Percentiles rank a stretch among this genome's conserved stretches.
These are phyloP conservation scores for Sinocyclocheilus grahami DNA, from an alignment of 2,113 vertebrate genomes.

Conservation along the genomic window DNA sequence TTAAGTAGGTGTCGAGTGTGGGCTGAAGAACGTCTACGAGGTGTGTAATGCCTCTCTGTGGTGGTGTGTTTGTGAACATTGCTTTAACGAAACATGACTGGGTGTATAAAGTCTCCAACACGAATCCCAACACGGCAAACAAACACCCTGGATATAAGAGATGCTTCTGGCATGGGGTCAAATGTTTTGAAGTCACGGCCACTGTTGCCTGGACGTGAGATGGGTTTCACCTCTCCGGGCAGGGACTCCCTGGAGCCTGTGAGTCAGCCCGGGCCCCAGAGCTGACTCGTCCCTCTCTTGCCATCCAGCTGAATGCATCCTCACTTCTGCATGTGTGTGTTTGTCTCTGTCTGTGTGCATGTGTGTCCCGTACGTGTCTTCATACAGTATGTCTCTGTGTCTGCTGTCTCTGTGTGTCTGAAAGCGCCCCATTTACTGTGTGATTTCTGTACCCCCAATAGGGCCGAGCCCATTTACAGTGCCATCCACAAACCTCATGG, in stretches of 20 bases:
- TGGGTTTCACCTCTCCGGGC: constrained; percentile 16
- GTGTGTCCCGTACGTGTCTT: constrained; percentile 39
- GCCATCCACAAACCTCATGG: constrained; percentile 82
- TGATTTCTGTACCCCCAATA: constrained; percentile 79
- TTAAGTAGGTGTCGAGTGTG: constrained; percentile 30
- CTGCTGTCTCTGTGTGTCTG: constrained; percentile 56
- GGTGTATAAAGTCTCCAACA: constrained; percentile 31
- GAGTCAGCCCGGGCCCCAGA: constrained; percentile 39
- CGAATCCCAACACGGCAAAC: constrained; percentile 15
- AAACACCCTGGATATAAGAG: constrained; percentile 32
- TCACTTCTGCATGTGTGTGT: constrained; percentile 44
- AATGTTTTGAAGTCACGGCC: constrained; percentile 22
- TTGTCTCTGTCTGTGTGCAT: constrained; percentile 52
- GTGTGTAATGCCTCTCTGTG: constrained; percentile 45
- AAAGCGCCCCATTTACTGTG: constrained; percentile 76
- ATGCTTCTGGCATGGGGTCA: constrained; percentile 33
- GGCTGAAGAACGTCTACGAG: constrained; percentile 39
- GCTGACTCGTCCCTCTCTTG: constrained; percentile 35
- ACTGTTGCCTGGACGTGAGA: constrained; percentile 41
- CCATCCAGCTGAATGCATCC: constrained; percentile 37
- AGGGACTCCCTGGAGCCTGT: constrained; percentile 29
- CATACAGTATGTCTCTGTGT: constrained; percentile 63
- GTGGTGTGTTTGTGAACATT: constrained; percentile 46
- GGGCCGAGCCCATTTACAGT: constrained; percentile 82
- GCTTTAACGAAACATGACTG: constrained; percentile 34